These are phyloP conservation scores for Myripristis murdjan DNA, from an alignment of 2,797 vertebrate genomes.

Conservation along the genomic window DNA sequence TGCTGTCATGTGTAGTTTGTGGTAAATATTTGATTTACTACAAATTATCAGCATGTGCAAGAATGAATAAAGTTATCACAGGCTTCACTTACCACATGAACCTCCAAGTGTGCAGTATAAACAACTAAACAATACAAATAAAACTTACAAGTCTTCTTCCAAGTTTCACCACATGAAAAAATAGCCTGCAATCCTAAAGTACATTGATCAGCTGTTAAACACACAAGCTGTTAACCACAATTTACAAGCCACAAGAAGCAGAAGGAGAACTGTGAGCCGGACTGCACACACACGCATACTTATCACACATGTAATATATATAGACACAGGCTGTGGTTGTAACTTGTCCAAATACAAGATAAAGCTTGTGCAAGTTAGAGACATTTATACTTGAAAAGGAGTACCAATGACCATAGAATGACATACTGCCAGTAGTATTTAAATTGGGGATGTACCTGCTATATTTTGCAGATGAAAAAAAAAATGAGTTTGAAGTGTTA, in stretches of 20 bases:
- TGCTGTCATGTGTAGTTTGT: no score
- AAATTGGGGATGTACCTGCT: not conserved
- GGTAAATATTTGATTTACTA: no score
- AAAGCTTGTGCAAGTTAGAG: constrained; percentile 36
- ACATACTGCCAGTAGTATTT: not conserved
- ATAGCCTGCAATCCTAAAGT: no score
- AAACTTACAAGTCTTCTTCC: no score
- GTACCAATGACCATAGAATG: not conserved
- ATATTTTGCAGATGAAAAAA: not conserved
- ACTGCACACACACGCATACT: constrained; percentile 10
- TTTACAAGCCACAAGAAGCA: not conserved
- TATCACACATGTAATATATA: constrained; percentile 13
- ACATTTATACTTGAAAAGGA: constrained; percentile 1
- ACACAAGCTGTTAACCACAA: not conserved
- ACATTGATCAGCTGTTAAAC: no score
- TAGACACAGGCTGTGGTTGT: constrained; percentile 14
- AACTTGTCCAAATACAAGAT: constrained; percentile 41
- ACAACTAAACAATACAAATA: not conserved
- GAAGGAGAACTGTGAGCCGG: not conserved
- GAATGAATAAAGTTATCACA: no score
- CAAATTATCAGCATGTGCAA: no score
- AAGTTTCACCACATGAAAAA: no score
- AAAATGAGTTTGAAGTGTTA: no score
- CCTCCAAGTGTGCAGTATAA: no score
- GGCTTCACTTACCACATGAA: no score